Evolutionary conservation across 2,888 invertebrate genomes (phyloP).

Genomic region (Orthonychiurus folsomi): DNA sequence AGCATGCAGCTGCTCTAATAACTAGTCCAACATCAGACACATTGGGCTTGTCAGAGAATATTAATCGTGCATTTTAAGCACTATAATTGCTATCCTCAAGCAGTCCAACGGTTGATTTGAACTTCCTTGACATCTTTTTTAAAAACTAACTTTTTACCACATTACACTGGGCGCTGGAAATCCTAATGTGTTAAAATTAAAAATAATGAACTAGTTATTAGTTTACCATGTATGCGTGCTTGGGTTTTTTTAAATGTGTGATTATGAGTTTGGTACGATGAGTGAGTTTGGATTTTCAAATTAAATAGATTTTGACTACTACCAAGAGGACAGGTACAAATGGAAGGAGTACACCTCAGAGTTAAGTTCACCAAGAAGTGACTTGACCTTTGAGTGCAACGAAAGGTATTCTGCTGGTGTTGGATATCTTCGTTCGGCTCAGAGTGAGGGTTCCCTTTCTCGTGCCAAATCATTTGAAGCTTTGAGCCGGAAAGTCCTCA

Average conservation of each 20-base stretch:
- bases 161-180: background rate
- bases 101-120: no score
- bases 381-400: slow-evolving; percentile 5
- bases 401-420: slow-evolving; percentile 8
- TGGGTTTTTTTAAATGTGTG: background rate
- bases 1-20: no score
- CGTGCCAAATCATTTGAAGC: slow-evolving; percentile 38
- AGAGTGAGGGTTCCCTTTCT: slow-evolving; percentile 36
- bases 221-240: no score
- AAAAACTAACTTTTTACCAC: background rate
- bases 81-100: no score
- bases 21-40: no score
- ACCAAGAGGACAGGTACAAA: slow-evolving; percentile 7
- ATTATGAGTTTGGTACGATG: background rate
- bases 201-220: no score
- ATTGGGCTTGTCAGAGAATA: no score
- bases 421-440: slow-evolving; percentile 25
- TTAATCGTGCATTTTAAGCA: no score
- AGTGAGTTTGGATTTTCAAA: background rate
- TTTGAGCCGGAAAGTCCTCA: slow-evolving; percentile 34
- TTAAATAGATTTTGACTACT: slow-evolving; percentile 2
- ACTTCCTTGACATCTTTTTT: no score
- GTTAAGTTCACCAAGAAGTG: slow-evolving; percentile 12
- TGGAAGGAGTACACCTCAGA: slow-evolving; percentile 7
- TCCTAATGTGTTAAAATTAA: no score